These are phyloP conservation scores for Psilopsiagon aymara DNA, from an alignment of 2,113 vertebrate species.

Conservation along the genomic window DNA sequence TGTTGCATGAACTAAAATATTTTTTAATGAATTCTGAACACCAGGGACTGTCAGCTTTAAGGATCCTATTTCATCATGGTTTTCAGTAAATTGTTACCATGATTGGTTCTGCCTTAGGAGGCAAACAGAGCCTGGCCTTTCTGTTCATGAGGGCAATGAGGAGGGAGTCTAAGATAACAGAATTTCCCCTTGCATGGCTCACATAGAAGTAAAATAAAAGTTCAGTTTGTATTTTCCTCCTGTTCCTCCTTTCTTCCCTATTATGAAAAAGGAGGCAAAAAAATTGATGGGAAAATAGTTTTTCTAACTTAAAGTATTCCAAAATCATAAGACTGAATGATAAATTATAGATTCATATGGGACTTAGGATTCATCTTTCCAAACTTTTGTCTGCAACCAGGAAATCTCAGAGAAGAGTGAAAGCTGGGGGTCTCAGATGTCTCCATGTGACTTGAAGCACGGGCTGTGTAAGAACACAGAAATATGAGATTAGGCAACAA, in stretches of 20 bases:
- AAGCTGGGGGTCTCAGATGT: background rate
- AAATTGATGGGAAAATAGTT: background rate
- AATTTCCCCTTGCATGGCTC: background rate
- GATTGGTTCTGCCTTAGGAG: background rate
- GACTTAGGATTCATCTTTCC: background rate
- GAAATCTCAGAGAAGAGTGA: background rate
- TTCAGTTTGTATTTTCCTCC: background rate
- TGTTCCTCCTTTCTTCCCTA: background rate
- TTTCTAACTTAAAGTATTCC: background rate
- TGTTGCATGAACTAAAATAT: background rate
- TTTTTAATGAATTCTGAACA: background rate
- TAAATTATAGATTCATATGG: background rate
- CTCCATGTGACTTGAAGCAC: background rate
- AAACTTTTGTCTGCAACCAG: background rate
- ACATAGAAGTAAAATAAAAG: background rate
- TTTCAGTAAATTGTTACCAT: background rate
- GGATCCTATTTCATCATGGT: background rate
- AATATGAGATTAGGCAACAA: background rate
- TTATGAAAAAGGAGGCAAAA: background rate
- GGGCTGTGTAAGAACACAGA: background rate
- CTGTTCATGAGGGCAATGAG: background rate
- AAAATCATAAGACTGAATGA: background rate
- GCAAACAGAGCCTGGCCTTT: background rate
- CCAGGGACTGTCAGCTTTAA: background rate
- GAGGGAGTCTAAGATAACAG: background rate